phyloP scores from a whole-genome alignment of 2,113 vertebrate genomes.

The Ailuropoda melanoleuca region DNA sequence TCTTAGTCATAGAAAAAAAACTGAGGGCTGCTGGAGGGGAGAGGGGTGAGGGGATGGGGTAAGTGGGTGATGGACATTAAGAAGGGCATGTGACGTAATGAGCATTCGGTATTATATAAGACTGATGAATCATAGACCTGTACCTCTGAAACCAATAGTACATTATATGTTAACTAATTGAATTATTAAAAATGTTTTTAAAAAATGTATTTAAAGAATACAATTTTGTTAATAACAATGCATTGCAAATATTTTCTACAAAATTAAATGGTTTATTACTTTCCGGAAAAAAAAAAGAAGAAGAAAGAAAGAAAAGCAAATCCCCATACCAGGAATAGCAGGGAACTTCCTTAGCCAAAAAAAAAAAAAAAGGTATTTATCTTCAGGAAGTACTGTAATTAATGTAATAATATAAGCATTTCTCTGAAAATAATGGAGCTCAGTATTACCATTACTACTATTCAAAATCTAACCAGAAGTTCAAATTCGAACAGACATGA shows the following conservation, averaged over 20 bases:
- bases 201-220: not conserved
- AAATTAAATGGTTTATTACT: slow-evolving; percentile 7
- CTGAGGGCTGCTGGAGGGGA: too few relatives aligned
- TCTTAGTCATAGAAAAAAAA: too few relatives aligned
- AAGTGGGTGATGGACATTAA: too few relatives aligned
- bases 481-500: not conserved
- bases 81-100: too few relatives aligned
- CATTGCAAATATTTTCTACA: not conserved
- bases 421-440: not conserved
- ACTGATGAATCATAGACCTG: too few relatives aligned
- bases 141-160: too few relatives aligned
- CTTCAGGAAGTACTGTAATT: not conserved
- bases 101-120: too few relatives aligned
- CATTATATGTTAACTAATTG: too few relatives aligned
- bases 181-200: too few relatives aligned
- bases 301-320: not conserved
- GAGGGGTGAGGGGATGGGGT: too few relatives aligned
- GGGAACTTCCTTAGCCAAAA: not conserved
- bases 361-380: not conserved
- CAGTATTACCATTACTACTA: not conserved
- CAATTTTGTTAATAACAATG: not conserved
- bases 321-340: not conserved
- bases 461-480: not conserved
- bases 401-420: not conserved
- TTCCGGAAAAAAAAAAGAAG: not conserved